Base-by-base conservation (phyloP, 2,888 invertebrate species). In the Carabus problematicus region DNA sequence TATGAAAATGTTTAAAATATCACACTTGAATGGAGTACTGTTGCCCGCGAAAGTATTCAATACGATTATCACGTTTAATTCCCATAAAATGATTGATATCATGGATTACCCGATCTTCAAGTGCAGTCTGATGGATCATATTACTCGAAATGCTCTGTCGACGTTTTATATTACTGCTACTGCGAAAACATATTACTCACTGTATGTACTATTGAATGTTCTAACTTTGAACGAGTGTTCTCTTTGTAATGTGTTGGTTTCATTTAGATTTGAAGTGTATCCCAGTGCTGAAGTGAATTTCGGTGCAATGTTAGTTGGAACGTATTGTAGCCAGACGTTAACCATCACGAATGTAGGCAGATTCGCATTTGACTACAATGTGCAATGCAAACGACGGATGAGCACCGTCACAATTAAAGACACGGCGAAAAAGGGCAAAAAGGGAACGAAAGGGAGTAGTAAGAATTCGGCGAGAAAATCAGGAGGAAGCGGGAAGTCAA, bases 331-430 rank as follows among this genome's bases (percentile, higher is more conserved):
- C n/a, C 83, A 85, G 75, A 84, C 84, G 18, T 82, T 89, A 0
- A 83, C 84, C 64, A 77, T 89, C 19, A 85, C 84, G 72, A 89
- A 89, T 75, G 85, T 80, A 0, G 89, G 89, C 71, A 84, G 84
- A 77, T 88, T 87, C 75, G 83, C 86, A 0, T 84, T 81, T 69
- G 73, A 73, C 39, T 82, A 78, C 67, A 72, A 71, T 1, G 74
- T 80, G 12, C 29, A 76, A 2, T 73, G 72, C 62, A 72, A 66
- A 56, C 71, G 72, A 70, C 49, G 73, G 29, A 39, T 71, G 43
- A 49, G 67, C 61, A 18, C 70, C 71, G 42, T 68, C 72, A 63
- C 64, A 55, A 45, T 19, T 47, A 42, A 70, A 63, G 18, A 71
- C 54, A 59, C 70, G 47, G 45, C 7, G 64, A 64, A 54, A 12